phyloP scores from a whole-genome alignment of 2,113 vertebrate species.

The Phoenicopterus ruber region DNA sequence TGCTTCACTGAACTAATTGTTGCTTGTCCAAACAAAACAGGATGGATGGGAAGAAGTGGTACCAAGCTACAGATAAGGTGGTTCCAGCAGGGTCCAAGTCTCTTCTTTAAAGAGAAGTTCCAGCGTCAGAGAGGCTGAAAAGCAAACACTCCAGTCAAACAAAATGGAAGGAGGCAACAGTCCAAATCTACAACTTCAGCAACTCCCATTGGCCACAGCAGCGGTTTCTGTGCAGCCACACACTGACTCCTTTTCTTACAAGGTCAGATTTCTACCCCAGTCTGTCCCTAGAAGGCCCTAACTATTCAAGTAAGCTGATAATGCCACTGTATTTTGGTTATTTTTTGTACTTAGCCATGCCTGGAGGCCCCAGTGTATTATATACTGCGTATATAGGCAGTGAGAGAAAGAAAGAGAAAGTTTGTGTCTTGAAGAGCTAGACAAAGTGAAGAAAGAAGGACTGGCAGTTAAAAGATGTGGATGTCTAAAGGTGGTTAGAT shows the following conservation, averaged over 20 bases:
- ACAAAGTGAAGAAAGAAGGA: background rate
- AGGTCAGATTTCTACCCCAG: constrained; percentile 60
- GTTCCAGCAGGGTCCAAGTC: background rate
- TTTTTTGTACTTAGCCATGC: background rate
- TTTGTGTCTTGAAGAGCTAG: background rate
- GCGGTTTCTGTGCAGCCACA: constrained; percentile 8
- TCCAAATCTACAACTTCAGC: constrained; percentile 60
- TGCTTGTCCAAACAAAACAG: background rate
- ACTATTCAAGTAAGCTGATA: background rate
- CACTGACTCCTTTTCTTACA: constrained; percentile 76
- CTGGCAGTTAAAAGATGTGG: background rate
- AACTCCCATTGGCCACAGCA: constrained; percentile 51
- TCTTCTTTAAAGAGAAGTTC: background rate
- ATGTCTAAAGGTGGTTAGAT: background rate
- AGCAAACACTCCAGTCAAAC: background rate
- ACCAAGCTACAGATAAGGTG: background rate
- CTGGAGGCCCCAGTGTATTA: background rate
- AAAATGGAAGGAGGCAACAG: constrained; percentile 68
- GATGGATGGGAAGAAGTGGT: constrained; percentile 27
- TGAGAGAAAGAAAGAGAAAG: background rate
- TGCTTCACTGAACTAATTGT: background rate
- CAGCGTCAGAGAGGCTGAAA: background rate
- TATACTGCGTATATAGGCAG: background rate
- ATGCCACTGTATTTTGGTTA: background rate
- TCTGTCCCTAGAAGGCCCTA: background rate